These are phyloP conservation scores for Poeciliopsis retropinna DNA, from an alignment of 2,113 vertebrate species.

Conservation along the genomic window DNA sequence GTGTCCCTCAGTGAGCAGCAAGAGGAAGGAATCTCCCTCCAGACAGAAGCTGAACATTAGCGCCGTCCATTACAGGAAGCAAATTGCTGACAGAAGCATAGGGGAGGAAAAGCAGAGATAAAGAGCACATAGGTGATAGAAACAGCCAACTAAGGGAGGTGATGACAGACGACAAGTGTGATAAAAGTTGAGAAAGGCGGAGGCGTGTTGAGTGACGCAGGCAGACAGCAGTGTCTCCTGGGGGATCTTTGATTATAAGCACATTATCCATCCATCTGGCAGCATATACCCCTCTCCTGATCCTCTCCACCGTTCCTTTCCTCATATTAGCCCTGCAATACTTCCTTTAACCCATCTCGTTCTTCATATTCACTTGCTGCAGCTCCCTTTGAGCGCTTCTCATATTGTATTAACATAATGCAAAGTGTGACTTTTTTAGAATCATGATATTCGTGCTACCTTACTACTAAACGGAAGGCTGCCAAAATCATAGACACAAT, in stretches of 20 bases:
- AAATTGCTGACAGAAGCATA: background rate
- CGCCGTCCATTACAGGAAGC: constrained; percentile 56
- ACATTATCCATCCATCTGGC: constrained; percentile 65
- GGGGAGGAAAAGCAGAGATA: background rate
- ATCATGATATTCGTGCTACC: background rate
- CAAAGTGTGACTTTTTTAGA: background rate
- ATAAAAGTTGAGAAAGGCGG: constrained; percentile 19
- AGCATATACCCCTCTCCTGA: constrained; percentile 27
- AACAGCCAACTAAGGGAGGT: constrained; percentile 13
- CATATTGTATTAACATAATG: constrained; percentile 49
- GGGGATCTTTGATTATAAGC: constrained; percentile 54
- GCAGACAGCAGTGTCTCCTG: constrained; percentile 46
- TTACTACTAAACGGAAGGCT: background rate
- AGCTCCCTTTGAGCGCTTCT: constrained; percentile 22
- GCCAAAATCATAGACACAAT: constrained; percentile 2
- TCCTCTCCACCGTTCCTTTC: constrained; percentile 8
- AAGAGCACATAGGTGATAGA: background rate
- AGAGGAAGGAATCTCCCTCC: constrained; percentile 52
- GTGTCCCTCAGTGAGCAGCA: constrained; percentile 37
- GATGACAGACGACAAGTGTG: constrained; percentile 2
- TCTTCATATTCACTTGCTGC: constrained; percentile 11
- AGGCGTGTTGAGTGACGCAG: constrained; percentile 45
- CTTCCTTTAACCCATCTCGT: constrained; percentile 10
- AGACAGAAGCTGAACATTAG: constrained; percentile 50
- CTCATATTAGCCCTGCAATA: constrained; percentile 3